A percentile compares a stretch with the other conserved stretches of the same genome.
phyloP scores from a whole-genome alignment of 2,113 vertebrate genomes.

The Entomyzon cyanotis region DNA sequence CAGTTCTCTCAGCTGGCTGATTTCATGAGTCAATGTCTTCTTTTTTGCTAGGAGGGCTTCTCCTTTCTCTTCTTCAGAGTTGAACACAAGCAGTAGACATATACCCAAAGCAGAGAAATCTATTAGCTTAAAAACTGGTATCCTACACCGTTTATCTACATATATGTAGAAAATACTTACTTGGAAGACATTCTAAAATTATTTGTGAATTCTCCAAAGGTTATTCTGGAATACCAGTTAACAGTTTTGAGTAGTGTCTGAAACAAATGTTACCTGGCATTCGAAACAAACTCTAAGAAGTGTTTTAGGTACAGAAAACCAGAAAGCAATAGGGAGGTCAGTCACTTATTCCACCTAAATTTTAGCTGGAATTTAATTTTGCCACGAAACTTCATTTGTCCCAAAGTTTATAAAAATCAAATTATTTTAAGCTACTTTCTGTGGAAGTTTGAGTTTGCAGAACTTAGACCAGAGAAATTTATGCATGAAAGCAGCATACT shows the following conservation, averaged over 20 bases:
- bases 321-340: background rate
- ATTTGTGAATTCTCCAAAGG: background rate
- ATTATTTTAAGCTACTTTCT: background rate
- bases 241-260: background rate
- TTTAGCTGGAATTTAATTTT: background rate
- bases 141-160: background rate
- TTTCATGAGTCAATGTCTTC: conserved; percentile 75
- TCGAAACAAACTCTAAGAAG: background rate
- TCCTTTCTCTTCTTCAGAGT: conserved; percentile 83
- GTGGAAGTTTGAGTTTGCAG: background rate
- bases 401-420: background rate
- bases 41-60: conserved; percentile 80
- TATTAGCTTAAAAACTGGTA: background rate
- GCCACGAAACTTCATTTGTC: background rate
- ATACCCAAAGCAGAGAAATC: background rate
- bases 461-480: background rate
- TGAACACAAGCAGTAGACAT: background rate
- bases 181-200: background rate
- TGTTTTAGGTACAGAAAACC: background rate
- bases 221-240: background rate
- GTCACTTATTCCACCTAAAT: background rate
- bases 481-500: background rate
- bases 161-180: background rate
- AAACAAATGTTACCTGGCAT: background rate
- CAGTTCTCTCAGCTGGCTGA: conserved; percentile 75